Conservation (phyloP, 2,888 invertebrate species). For the Drosophila mayaguana region DNA sequence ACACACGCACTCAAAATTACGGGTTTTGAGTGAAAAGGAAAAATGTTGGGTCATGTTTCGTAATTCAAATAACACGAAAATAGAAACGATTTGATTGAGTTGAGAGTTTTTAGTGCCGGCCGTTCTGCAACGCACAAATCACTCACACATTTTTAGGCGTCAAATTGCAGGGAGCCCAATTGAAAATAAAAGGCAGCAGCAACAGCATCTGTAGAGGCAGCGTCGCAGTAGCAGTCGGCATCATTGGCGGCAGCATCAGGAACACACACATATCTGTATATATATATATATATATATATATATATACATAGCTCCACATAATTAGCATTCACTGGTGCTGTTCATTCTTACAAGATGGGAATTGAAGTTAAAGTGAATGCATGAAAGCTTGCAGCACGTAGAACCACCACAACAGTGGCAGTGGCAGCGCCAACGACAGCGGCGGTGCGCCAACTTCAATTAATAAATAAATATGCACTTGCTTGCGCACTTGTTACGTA, state of each 20-base stretch:
- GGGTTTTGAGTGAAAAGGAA: constrained; percentile 16
- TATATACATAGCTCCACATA: constrained; percentile 16
- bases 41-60: constrained; percentile 38
- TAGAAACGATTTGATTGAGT: constrained; percentile 31
- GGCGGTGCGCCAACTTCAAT: constrained; percentile 8
- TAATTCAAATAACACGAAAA: constrained; percentile 41
- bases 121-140: constrained; percentile 28
- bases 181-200: constrained; percentile 28
- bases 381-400: constrained; percentile 12
- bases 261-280: not conserved
- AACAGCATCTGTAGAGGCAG: not conserved
- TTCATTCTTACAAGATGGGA: constrained; percentile 26
- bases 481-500: constrained; percentile 27
- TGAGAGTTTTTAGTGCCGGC: constrained; percentile 19
- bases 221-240: constrained; percentile 1
- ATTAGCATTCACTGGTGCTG: constrained; percentile 23
- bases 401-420: not conserved
- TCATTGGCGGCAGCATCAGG: constrained; percentile 29
- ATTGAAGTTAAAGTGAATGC: constrained; percentile 9
- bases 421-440: not conserved
- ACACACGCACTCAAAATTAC: constrained; percentile 21
- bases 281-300: constrained; percentile 11
- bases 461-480: constrained; percentile 18
- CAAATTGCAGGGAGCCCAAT: constrained; percentile 38
- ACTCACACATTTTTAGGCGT: constrained; percentile 30